A percentile compares a stretch with the other conserved stretches of the same genome.
Conservation (phyloP, 1,140 invertebrate genomes). For the Heliconius melpomene region DNA sequence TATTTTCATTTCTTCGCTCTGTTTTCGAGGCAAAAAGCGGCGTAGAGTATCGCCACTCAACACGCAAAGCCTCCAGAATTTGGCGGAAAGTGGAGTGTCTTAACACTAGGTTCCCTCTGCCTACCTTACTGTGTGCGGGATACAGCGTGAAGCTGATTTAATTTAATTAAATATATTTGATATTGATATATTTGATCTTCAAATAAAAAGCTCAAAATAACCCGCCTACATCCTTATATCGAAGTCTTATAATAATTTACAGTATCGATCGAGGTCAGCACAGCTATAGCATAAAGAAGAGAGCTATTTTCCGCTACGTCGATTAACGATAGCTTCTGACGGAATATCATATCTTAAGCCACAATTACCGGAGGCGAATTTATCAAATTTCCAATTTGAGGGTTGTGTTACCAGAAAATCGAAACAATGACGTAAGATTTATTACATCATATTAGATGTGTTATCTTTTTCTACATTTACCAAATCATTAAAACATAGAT, state of each 20-base stretch:
- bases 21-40: no score
- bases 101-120: no score
- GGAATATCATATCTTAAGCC: conserved; percentile 20
- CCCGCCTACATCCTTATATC: not conserved
- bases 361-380: conserved; percentile 13
- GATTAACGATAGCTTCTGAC: conserved; percentile 24
- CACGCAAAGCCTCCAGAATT: no score
- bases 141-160: no score
- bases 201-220: not conserved
- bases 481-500: no score
- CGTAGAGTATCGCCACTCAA: no score
- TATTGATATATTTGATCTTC: not conserved
- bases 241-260: conserved; percentile 6
- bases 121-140: no score
- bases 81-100: no score
- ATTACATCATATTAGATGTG: not conserved
- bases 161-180: no score
- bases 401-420: not conserved
- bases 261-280: conserved; percentile 15
- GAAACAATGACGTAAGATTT: conserved; percentile 9
- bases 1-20: no score
- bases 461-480: no score
- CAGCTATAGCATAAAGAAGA: conserved; percentile 1
- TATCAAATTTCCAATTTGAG: conserved; percentile 26
- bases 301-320: conserved; percentile 28